phyloP scores from a whole-genome alignment of 2,888 invertebrate genomes.

The Eristalinus aeneus region DNA sequence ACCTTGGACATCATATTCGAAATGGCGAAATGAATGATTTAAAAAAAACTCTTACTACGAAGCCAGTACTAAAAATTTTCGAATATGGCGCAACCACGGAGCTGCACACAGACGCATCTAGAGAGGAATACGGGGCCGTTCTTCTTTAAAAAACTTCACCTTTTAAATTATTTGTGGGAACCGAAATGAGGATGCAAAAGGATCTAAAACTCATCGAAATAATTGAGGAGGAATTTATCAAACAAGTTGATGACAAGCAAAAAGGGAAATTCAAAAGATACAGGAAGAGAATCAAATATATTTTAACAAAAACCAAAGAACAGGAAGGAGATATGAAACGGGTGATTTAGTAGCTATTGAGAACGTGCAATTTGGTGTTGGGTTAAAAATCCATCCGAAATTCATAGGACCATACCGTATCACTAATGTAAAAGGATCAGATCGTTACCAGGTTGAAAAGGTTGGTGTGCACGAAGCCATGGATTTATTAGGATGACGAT shows the following conservation, averaged over 20 bases:
- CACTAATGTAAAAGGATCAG: background rate
- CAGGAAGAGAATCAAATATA: slow-evolving; percentile 54
- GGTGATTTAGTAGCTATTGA: background rate
- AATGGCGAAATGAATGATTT: background rate
- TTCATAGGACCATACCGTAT: slow-evolving; percentile 14
- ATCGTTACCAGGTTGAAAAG: slow-evolving; percentile 2
- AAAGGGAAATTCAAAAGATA: slow-evolving; percentile 35
- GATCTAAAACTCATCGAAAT: background rate
- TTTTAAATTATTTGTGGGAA: slow-evolving; percentile 72
- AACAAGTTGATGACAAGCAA: slow-evolving; percentile 43
- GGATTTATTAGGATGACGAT: background rate
- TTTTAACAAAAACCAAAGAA: slow-evolving; percentile 54
- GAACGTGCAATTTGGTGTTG: slow-evolving; percentile 1
- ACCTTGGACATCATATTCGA: background rate
- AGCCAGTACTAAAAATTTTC: slow-evolving; percentile 10
- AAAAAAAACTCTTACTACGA: background rate
- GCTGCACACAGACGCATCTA: slow-evolving; percentile 74
- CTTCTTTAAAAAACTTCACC: slow-evolving; percentile 72
- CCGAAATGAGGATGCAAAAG: slow-evolving; percentile 12
- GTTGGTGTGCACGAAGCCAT: slow-evolving; percentile 17
- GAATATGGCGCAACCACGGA: slow-evolving; percentile 57
- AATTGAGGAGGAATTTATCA: slow-evolving; percentile 18
- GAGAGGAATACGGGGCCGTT: slow-evolving; percentile 73
- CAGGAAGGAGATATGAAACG: slow-evolving; percentile 32
- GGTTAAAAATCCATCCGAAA: background rate